Conservation (phyloP, 37 sponge, comb jelly and placozoan genomes). For the Petrosia ficiformis region DNA sequence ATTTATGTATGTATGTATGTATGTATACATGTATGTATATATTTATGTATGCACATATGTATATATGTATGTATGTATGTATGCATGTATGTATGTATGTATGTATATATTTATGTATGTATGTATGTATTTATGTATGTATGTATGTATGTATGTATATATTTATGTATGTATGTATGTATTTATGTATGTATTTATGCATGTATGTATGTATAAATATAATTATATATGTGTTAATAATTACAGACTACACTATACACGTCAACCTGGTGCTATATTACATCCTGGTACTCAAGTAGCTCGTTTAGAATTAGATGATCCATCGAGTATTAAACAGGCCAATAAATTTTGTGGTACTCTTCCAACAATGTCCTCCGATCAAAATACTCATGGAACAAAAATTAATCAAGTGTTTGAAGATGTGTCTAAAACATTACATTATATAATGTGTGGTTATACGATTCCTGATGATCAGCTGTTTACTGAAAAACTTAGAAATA, state of each 20-base stretch:
- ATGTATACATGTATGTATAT: too few relatives aligned
- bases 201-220: too few relatives aligned
- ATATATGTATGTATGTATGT: too few relatives aligned
- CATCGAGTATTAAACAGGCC: constrained; percentile 54
- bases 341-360: constrained; percentile 47
- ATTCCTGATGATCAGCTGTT: constrained; percentile 42
- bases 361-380: constrained; percentile 22
- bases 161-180: too few relatives aligned
- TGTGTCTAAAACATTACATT: constrained; percentile 28
- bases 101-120: too few relatives aligned
- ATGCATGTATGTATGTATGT: too few relatives aligned
- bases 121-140: too few relatives aligned
- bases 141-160: neutral
- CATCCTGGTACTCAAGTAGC: constrained; percentile 89
- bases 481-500: constrained; percentile 12
- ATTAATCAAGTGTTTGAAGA: constrained; percentile 75
- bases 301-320: constrained; percentile 87
- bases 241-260: constrained; percentile 64
- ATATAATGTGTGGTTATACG: constrained; percentile 64
- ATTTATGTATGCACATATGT: too few relatives aligned
- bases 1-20: too few relatives aligned
- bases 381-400: constrained; percentile 39
- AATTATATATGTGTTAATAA: neutral
- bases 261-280: constrained; percentile 85
- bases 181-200: too few relatives aligned